Percentiles rank a stretch among this genome's conserved stretches.
Evolutionary conservation across 1,140 invertebrate genomes (phyloP).

Genomic region (Platyscapa corneri): DNA sequence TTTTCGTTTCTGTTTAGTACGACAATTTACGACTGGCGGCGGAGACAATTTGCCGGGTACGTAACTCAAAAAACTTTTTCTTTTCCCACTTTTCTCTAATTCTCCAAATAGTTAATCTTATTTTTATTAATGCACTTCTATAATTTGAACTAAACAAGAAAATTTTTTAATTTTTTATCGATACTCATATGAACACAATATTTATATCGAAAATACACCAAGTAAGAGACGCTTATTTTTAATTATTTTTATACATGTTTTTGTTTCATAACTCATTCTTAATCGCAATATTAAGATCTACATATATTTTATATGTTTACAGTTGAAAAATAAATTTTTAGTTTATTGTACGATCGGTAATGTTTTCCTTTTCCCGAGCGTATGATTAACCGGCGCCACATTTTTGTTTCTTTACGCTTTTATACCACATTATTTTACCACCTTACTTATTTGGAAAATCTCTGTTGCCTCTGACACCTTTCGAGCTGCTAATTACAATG

Average conservation of each 20-base stretch:
- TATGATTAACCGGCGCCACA: constrained; percentile 39
- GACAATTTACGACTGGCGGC: constrained; percentile 82
- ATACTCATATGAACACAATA: constrained; percentile 21
- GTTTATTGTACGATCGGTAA: background rate
- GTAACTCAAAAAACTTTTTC: constrained; percentile 75
- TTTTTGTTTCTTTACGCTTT: constrained; percentile 55
- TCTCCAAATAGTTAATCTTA: constrained; percentile 49
- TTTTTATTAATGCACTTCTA: constrained; percentile 49
- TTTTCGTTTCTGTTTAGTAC: constrained; percentile 81
- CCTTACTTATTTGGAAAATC: constrained; percentile 42
- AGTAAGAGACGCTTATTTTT: constrained; percentile 31
- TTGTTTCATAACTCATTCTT: constrained; percentile 16
- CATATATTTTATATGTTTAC: background rate
- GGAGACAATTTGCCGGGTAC: constrained; percentile 83
- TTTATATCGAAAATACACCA: constrained; percentile 35
- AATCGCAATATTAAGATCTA: background rate
- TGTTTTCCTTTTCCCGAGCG: background rate
- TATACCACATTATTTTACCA: constrained; percentile 41
- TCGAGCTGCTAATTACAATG: constrained; percentile 41
- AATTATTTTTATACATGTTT: background rate
- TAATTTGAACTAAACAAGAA: constrained; percentile 40
- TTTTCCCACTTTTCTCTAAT: constrained; percentile 65
- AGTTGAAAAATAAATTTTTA: constrained; percentile 7
- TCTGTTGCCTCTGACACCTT: constrained; percentile 51
- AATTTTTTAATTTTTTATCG: constrained; percentile 29